Conservation (phyloP, 2,888 invertebrate species). For the Malthinus seriepunctatus region DNA sequence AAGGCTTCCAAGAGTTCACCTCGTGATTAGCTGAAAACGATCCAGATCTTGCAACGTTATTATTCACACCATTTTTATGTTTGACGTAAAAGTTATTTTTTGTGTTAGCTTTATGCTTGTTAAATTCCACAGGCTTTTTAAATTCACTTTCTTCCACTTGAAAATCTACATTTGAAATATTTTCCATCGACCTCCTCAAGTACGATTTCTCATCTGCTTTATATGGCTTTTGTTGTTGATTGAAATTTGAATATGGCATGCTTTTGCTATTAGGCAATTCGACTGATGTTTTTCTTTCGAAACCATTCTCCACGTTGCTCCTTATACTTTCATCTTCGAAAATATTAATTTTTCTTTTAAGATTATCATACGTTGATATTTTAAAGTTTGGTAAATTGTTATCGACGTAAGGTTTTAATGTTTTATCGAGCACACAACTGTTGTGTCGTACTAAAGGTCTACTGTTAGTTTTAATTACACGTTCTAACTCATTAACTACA, state of each 20-base stretch:
- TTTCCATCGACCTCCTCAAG: conserved; percentile 44
- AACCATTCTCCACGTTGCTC: conserved; percentile 44
- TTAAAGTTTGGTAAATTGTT: conserved; percentile 53
- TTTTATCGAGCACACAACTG: conserved; percentile 15
- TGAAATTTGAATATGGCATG: background rate
- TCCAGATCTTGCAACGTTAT: conserved; percentile 43
- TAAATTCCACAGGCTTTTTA: conserved; percentile 40
- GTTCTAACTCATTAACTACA: conserved; percentile 40
- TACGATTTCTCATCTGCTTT: conserved; percentile 19
- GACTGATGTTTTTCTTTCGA: conserved; percentile 32
- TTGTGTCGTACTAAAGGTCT: conserved; percentile 28
- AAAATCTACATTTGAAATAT: conserved; percentile 35
- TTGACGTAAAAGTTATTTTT: conserved; percentile 27
- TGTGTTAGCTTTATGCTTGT: conserved; percentile 26
- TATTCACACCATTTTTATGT: conserved; percentile 16
- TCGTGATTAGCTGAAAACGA: conserved; percentile 47
- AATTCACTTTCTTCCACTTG: conserved; percentile 40
- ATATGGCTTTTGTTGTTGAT: background rate
- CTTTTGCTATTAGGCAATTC: conserved; percentile 19
- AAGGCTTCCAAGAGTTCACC: conserved; percentile 39
- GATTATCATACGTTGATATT: conserved; percentile 53
- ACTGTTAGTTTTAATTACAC: conserved; percentile 32
- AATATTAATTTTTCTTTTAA: conserved; percentile 52
- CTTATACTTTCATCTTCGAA: conserved; percentile 54
- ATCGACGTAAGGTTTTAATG: conserved; percentile 19